Base-by-base conservation (phyloP, 2,888 invertebrate species). In the Acanthosepion pharaonis region DNA sequence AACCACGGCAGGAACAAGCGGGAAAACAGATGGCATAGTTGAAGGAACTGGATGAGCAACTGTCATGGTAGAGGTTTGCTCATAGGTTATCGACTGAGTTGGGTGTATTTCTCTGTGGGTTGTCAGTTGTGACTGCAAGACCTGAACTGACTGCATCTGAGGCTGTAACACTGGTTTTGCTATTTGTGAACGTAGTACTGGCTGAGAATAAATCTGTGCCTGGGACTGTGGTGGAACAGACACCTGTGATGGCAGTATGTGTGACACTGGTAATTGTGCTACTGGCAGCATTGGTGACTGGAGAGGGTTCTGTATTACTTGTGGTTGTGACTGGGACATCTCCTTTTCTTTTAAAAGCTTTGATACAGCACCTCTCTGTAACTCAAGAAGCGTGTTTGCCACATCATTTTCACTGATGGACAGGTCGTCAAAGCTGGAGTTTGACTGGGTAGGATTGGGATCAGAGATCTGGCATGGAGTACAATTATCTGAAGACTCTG, bases 321-420 rank as follows among this genome's bases (percentile, higher is more conserved):
- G n/a, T n/a, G 78, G 78, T 78, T 78, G 78, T n/a, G 18, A 33
- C 33, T 78, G 78, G n/a, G n/a, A 78, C 3, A n/a, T 9, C n/a
- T 33, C 78, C n/a, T 78, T 78, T n/a, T 59, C 59, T 59, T 78
- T 78, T 33, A 78, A 33, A 33, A 78, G 15, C 78, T 11, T 9
- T 4, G 78, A 78, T 15, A 78, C n/a, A 33, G 78, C n/a, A 78
- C 78, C 78, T 15, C n/a, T 78, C n/a, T 78, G 78, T 33, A 78
- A 33, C 15, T 78, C 78, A 33, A 78, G 78, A 33, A 78, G 78
- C 0, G 78, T 78, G n/a, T 78, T 78, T 78, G 78, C 78, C 4
- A 78, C 78, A n/a, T 78, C 78, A 78, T 78, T 78, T n/a, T 78
- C 78, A 78, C 78, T 78, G 78, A 78, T 78, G 15, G 78, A n/a